Evolutionary conservation across 2,888 invertebrate genomes (phyloP), one percentile per base, ranked within the genome.

Genomic region (Gasteruption jaculator): DNA sequence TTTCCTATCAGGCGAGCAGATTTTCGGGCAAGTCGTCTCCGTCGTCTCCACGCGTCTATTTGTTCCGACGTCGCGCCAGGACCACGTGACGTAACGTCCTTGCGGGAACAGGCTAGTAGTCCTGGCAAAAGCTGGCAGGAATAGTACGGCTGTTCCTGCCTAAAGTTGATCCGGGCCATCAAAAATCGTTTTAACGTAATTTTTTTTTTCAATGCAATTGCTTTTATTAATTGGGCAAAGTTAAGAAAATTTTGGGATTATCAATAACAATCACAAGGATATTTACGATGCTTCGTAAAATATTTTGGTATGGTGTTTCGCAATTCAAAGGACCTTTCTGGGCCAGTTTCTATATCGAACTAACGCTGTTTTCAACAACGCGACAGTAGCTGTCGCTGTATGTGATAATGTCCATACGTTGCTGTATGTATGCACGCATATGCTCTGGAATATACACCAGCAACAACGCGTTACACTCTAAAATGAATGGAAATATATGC

Each of bases 1-100:
- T 61, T 63, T 65, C 60, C 60, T 65, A 69, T 54, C 66, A 68
- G 68, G 70, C 65, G 52, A 69, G 41, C 69, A 70, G 66, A 64
- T 62, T 59, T 58, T 50, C 48, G 57, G 57, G 59, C 53, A 57
- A 58, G 64, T 51, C 38, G 50, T 46, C 43, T 45, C 21, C 38
- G 27, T 15, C n/a, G 36, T 31, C 41, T 46, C 43, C 27, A 41
- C 38, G 33, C 38, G n/a, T n/a, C n/a, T n/a, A n/a, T n/a, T n/a
- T n/a, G n/a, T 20, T 21, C 5, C n/a, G 26, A 43, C 45, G 42
- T 50, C 39, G 49, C 34, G 29, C 35, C 38, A 50, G 54, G 55
- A 66, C 67, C 68, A 68, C 66, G 67, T 68, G 67, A 66, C 57
- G 53, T 37, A 33, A 57, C 65, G 67, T 68, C 67, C 67, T 68